Evolutionary conservation across 30 jellyfish, hydroid and myxozoan species (phyloP).

Genomic region (Catostylus mosaicus): DNA sequence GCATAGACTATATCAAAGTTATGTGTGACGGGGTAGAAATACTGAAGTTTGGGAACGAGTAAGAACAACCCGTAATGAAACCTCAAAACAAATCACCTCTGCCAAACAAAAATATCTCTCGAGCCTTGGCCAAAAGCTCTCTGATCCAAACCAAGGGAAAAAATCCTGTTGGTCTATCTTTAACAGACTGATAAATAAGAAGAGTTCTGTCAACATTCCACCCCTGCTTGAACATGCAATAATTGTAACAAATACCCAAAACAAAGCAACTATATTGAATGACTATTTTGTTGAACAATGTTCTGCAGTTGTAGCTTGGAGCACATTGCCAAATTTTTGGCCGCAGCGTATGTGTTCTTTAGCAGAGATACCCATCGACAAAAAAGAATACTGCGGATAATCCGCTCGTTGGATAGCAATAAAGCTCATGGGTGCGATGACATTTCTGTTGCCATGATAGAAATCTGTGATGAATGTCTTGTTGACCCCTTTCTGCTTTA

Average conservation of each 20-base stretch:
- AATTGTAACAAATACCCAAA: not conserved
- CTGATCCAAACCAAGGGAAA: constrained; percentile 39
- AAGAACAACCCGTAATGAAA: no score
- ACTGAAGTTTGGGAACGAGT: no score
- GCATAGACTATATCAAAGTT: no score
- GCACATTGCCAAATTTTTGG: constrained; percentile 23
- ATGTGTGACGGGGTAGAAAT: no score
- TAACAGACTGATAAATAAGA: constrained; percentile 23
- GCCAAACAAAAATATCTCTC: no score
- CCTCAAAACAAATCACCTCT: no score
- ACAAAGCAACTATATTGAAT: constrained; percentile 6
- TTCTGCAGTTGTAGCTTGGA: constrained; percentile 35
- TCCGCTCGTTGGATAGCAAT: constrained; percentile 48
- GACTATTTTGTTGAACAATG: constrained; percentile 17
- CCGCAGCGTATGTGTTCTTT: constrained; percentile 32
- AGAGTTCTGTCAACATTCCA: constrained; percentile 12
- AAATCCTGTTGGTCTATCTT: constrained; percentile 37
- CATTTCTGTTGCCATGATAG: constrained; percentile 10
- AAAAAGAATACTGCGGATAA: constrained; percentile 9
- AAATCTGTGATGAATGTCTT: constrained; percentile 18
- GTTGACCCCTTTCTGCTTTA: constrained; percentile 6
- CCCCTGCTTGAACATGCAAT: constrained; percentile 5
- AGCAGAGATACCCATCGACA: constrained; percentile 29
- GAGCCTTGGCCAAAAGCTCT: constrained; percentile 48
- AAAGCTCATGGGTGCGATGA: constrained; percentile 15